Percentiles rank a stretch among this genome's conserved stretches.
Evolutionary conservation across 2,888 invertebrate species (phyloP).

Genomic region (Agonopterix arenella): DNA sequence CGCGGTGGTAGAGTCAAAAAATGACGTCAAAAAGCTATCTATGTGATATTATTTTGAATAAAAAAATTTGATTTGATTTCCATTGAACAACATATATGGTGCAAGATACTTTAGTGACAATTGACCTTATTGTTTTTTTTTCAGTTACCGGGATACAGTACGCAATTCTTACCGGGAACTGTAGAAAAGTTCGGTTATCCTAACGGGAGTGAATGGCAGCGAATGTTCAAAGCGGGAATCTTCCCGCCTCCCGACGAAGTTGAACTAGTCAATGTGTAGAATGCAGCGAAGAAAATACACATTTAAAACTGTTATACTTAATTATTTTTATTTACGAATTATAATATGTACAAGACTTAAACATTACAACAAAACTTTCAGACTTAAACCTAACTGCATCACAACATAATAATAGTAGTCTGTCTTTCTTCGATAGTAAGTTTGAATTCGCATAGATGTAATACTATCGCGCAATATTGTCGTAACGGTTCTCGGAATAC

Average conservation of each 20-base stretch:
- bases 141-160: slow-evolving; percentile 87
- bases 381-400: neutral
- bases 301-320: neutral
- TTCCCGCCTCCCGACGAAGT: slow-evolving; percentile 72
- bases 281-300: neutral
- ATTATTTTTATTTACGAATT: neutral
- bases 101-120: too few species aligned
- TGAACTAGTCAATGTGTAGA: slow-evolving; percentile 48
- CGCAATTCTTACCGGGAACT: slow-evolving; percentile 83
- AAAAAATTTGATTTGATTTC: too few species aligned
- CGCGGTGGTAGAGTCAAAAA: too few species aligned
- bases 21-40: too few species aligned
- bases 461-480: too few species aligned
- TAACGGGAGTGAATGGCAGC: slow-evolving; percentile 85
- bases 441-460: too few species aligned
- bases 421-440: too few species aligned
- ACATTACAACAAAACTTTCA: neutral
- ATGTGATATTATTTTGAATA: too few species aligned
- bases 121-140: slow-evolving; percentile 23
- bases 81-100: too few species aligned
- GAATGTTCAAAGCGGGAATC: slow-evolving; percentile 78
- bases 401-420: too few species aligned
- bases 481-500: too few species aligned
- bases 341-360: too few species aligned
- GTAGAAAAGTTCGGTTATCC: slow-evolving; percentile 85